Conservation (phyloP, 2,797 vertebrate genomes). For the Octomys mimax region DNA sequence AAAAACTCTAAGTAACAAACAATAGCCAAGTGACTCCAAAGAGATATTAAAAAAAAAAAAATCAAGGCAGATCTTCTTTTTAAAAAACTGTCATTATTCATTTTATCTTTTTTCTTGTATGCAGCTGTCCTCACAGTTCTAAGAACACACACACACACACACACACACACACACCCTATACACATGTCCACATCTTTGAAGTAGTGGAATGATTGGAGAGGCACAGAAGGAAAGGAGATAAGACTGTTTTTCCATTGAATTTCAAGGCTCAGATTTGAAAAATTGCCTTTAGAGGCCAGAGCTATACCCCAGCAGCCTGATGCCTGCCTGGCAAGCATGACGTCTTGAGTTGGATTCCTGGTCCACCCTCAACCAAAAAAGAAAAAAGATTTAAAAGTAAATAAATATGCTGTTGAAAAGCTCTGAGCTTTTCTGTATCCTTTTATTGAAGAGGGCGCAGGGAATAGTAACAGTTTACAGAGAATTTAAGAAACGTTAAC, state of each 20-base stretch:
- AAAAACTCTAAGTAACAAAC: slow-evolving; percentile 66
- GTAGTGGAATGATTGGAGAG: neutral
- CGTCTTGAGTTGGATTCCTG: too few species aligned
- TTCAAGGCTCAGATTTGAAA: neutral
- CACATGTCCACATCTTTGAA: neutral
- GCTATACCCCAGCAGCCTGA: too few species aligned
- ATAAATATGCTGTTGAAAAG: slow-evolving; percentile 11
- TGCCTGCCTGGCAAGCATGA: too few species aligned
- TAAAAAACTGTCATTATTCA: neutral
- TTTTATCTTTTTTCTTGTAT: neutral
- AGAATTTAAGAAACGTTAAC: slow-evolving; percentile 12
- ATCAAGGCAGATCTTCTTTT: slow-evolving; percentile 39
- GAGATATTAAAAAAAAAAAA: neutral
- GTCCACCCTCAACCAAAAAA: neutral
- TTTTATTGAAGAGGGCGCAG: neutral
- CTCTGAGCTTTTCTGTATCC: neutral
- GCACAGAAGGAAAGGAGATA: neutral
- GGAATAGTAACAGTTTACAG: neutral
- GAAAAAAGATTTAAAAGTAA: slow-evolving; percentile 34
- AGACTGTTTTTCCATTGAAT: slow-evolving; percentile 34
- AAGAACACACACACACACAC: too few species aligned
- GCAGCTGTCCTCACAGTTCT: neutral
- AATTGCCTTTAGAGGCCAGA: too few species aligned
- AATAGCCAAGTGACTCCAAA: neutral
- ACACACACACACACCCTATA: neutral